phyloP scores from a whole-genome alignment of 2,113 vertebrate genomes.

The Anarhynchus alexandrinus region DNA sequence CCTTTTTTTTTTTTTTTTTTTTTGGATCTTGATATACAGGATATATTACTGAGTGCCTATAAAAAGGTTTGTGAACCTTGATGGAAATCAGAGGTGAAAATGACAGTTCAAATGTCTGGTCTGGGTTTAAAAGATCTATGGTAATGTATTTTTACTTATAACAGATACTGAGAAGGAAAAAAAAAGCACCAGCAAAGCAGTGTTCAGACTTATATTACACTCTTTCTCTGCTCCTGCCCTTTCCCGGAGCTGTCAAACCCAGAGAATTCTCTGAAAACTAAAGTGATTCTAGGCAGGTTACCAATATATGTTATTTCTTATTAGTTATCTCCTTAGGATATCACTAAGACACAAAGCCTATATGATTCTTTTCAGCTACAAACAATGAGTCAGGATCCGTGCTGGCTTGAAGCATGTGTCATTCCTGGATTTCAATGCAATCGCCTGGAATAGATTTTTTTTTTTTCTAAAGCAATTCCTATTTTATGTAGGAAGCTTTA shows the following conservation, averaged over 20 bases:
- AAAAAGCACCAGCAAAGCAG: slow-evolving; percentile 51
- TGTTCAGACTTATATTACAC: slow-evolving; percentile 55
- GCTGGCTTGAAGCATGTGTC: neutral
- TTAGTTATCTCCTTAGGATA: slow-evolving; percentile 30
- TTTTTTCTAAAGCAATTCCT: neutral
- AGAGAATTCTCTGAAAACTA: slow-evolving; percentile 28
- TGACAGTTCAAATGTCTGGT: slow-evolving; percentile 81
- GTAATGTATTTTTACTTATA: slow-evolving; percentile 76
- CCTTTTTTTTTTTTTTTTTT: slow-evolving; percentile 49
- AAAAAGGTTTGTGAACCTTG: slow-evolving; percentile 78
- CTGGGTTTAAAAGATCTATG: slow-evolving; percentile 72
- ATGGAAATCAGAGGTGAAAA: slow-evolving; percentile 82
- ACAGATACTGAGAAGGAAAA: slow-evolving; percentile 52
- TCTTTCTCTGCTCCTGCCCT: slow-evolving; percentile 4
- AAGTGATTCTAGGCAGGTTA: slow-evolving; percentile 31
- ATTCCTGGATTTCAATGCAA: neutral
- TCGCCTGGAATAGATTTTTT: neutral
- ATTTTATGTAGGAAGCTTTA: neutral
- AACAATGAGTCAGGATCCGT: slow-evolving; percentile 20
- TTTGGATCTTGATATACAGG: slow-evolving; percentile 73
- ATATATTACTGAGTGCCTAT: slow-evolving; percentile 73
- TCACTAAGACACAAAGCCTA: slow-evolving; percentile 16
- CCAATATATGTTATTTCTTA: neutral
- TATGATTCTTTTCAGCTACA: slow-evolving; percentile 15
- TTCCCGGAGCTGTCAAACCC: neutral